Evolutionary conservation across 2,888 invertebrate genomes (phyloP), one percentile per base, ranked within the genome.

Genomic region (Argyra leucocephala): DNA sequence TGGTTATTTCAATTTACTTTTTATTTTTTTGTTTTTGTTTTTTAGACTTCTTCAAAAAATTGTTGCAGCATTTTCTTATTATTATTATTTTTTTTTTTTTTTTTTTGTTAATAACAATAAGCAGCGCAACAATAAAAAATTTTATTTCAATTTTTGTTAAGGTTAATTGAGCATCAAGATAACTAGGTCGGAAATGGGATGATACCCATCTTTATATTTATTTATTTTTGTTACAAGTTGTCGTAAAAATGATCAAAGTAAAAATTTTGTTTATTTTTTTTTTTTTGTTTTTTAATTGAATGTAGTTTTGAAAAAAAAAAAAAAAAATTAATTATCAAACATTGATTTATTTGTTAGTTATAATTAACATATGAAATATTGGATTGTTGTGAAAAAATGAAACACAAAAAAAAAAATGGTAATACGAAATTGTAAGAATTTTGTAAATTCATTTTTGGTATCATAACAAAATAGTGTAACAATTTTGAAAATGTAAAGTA

Each of bases 101-200:
- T 10, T 37, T 37, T 37, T 15, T 37, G 5, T 48, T 48, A 48
- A 48, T 48, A 48, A 18, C n/a, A 48, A 48, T 48, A 48, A 48
- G n/a, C 15, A n/a, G 9, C n/a, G 48, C 48, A 48, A 48, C 48
- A 48, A 48, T 48, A n/a, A 48, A 18, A 5, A 31, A 10, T 48
- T 48, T 15, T 48, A 5, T 48, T 48, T 15, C 48, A n/a, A 48
- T 48, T 48, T n/a, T 48, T 18, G 48, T 48, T 77, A 78, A 78
- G 79, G 78, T 79, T 78, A 78, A 79, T 79, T 79, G 78, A 74
- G 75, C 76, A 79, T 78, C 77, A 76, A 78, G 78, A 78, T 78
- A 76, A 78, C 75, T 79, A 72, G 79, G 77, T 78, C 79, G 79
- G 79, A 79, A 78, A 79, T 77, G 75, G 73, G 58, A 58, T 58